These are phyloP conservation scores for Dromaius novaehollandiae DNA, from an alignment of 2,113 vertebrate genomes.

Conservation along the genomic window DNA sequence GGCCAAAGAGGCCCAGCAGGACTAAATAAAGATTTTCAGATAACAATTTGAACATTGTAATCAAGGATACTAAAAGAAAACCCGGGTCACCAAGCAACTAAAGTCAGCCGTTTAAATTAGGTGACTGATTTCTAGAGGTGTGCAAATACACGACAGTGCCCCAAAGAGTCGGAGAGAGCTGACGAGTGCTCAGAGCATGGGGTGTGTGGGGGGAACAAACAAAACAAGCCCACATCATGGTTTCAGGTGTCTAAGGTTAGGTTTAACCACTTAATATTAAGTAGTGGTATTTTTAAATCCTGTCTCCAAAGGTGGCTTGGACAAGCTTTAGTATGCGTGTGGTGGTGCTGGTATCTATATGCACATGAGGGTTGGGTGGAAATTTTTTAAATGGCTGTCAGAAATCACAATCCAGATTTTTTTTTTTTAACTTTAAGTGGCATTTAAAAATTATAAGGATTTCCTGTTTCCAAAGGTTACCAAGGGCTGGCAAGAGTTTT, in stretches of 20 bases:
- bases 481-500: background rate
- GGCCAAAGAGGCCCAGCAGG: background rate
- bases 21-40: background rate
- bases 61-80: background rate
- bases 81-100: background rate
- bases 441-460: background rate
- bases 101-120: background rate
- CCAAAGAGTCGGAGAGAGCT: background rate
- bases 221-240: background rate
- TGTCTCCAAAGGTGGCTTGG: background rate
- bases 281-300: background rate
- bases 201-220: fast-evolving
- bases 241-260: background rate
- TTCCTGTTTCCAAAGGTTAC: background rate
- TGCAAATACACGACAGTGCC: background rate
- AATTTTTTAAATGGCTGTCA: background rate
- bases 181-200: background rate
- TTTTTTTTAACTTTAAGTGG: background rate
- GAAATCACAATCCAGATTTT: background rate
- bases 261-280: background rate
- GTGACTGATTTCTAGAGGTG: background rate
- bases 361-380: background rate
- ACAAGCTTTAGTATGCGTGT: background rate
- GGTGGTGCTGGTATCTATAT: background rate
- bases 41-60: background rate